Percentiles rank a stretch among this genome's conserved stretches.
Conservation (phyloP, 1,140 invertebrate species). For the Drosophila burlai region DNA sequence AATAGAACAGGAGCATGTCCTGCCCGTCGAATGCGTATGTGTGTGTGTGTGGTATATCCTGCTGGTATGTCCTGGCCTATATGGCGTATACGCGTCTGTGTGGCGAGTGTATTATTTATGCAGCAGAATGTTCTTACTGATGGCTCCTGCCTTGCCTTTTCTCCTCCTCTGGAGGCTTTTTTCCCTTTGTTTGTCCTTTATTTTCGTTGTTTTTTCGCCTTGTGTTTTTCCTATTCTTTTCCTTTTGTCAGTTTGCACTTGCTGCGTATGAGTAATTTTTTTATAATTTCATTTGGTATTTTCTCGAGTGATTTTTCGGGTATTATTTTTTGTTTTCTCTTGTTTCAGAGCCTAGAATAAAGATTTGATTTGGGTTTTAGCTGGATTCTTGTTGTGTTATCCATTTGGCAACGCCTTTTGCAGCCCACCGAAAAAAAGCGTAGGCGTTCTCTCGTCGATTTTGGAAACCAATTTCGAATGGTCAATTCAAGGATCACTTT, state of each 20-base stretch:
- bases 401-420: slow-evolving; percentile 72
- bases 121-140: slow-evolving; percentile 56
- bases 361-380: slow-evolving; percentile 16
- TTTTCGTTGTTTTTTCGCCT: slow-evolving; percentile 18
- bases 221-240: slow-evolving; percentile 20
- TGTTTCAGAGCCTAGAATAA: slow-evolving; percentile 12
- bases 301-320: slow-evolving; percentile 9
- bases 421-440: slow-evolving; percentile 33
- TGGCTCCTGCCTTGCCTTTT: slow-evolving; percentile 25
- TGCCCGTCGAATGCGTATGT: slow-evolving; percentile 32
- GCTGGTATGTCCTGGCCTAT: slow-evolving; percentile 63
- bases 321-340: slow-evolving; percentile 27
- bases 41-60: slow-evolving; percentile 24
- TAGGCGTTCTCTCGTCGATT: slow-evolving; percentile 18
- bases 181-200: slow-evolving; percentile 41
- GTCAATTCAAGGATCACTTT: slow-evolving; percentile 30
- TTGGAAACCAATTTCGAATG: slow-evolving; percentile 2
- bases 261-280: slow-evolving; percentile 67
- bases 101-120: slow-evolving; percentile 76
- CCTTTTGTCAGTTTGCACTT: slow-evolving; percentile 16
- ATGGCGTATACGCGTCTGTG: slow-evolving; percentile 50
- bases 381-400: slow-evolving; percentile 36
- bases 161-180: slow-evolving; percentile 40
- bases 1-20: slow-evolving; percentile 69
- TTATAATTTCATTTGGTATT: slow-evolving; percentile 29